Evolutionary conservation across 2,113 vertebrate species (phyloP).

Genomic region (Perca fluviatilis): DNA sequence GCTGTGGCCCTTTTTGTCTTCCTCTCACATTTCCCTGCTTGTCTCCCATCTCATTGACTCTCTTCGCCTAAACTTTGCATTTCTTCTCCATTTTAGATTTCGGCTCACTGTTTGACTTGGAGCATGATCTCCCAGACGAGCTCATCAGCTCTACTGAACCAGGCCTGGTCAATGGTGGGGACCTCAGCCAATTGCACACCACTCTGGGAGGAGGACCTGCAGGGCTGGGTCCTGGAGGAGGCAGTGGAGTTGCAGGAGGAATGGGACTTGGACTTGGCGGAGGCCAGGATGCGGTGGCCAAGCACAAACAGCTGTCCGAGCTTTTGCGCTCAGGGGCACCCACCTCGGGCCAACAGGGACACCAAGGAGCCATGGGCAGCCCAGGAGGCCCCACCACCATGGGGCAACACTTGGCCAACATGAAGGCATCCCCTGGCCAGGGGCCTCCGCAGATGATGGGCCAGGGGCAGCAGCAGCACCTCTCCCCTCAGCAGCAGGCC

Average conservation of each 20-base stretch:
- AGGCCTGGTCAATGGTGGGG: conserved; percentile 93
- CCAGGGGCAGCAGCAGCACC: conserved; percentile 83
- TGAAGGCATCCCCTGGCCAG: conserved; percentile 82
- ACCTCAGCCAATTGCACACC: conserved; percentile 94
- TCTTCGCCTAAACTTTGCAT: conserved; percentile 38
- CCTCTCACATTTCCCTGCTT: not conserved
- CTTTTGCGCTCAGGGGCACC: conserved; percentile 91
- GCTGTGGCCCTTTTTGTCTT: conserved; percentile 31
- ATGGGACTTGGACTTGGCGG: conserved; percentile 83
- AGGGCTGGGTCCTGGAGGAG: conserved; percentile 72
- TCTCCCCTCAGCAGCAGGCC: conserved; percentile 84
- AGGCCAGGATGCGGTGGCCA: conserved; percentile 95
- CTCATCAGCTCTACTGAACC: conserved; percentile 95
- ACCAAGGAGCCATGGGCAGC: conserved; percentile 85
- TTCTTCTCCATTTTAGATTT: conserved; percentile 88
- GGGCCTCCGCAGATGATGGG: conserved; percentile 81
- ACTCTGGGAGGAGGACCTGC: conserved; percentile 88
- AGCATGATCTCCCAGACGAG: conserved; percentile 98
- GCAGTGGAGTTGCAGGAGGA: conserved; percentile 69
- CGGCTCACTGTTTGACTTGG: conserved; percentile 96
- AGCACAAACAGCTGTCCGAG: conserved; percentile 99
- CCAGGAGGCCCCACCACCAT: conserved; percentile 76
- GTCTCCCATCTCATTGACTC: not conserved
- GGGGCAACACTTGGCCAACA: conserved; percentile 82
- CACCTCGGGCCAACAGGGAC: conserved; percentile 78